Evolutionary conservation across 2,888 invertebrate species (phyloP).

Genomic region (Gastrophysa polygoni): DNA sequence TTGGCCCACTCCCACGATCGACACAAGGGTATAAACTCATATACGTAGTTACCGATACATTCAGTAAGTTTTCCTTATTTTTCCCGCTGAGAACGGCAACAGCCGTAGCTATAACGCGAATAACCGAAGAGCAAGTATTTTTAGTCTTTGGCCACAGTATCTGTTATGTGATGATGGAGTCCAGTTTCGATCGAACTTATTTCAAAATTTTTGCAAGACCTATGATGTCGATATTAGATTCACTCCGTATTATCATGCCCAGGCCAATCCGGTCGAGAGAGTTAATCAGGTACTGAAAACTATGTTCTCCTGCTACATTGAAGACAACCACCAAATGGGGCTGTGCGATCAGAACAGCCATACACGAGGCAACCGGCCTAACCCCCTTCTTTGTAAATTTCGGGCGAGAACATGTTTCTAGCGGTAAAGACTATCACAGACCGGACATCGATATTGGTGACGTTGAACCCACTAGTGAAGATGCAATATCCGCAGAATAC

Average conservation of each 20-base stretch:
- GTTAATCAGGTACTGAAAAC: slow-evolving; percentile 45
- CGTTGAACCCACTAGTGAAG: background rate
- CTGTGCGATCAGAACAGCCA: too few species aligned
- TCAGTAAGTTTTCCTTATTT: slow-evolving; percentile 25
- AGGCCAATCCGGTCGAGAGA: slow-evolving; percentile 47
- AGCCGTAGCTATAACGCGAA: background rate
- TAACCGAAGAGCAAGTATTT: slow-evolving; percentile 21
- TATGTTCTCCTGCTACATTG: slow-evolving; percentile 35
- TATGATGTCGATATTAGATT: slow-evolving; percentile 16
- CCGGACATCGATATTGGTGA: background rate
- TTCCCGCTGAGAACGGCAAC: slow-evolving; percentile 25
- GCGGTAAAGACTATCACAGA: background rate
- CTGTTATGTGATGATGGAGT: slow-evolving; percentile 20
- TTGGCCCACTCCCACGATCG: too few species aligned
- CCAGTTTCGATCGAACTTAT: slow-evolving; percentile 12
- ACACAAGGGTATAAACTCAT: slow-evolving; percentile 23
- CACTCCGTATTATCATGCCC: slow-evolving; percentile 44
- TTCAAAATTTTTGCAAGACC: slow-evolving; percentile 5
- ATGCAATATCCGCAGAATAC: background rate
- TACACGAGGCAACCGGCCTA: too few species aligned
- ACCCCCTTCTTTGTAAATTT: slow-evolving; percentile 31
- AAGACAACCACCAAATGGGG: slow-evolving; percentile 19
- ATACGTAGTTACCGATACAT: slow-evolving; percentile 27
- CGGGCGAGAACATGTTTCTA: slow-evolving; percentile 20
- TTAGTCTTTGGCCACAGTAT: slow-evolving; percentile 23